These are phyloP conservation scores for Plectrocnemia conspersa DNA, from an alignment of 1,140 invertebrate species.

Conservation along the genomic window DNA sequence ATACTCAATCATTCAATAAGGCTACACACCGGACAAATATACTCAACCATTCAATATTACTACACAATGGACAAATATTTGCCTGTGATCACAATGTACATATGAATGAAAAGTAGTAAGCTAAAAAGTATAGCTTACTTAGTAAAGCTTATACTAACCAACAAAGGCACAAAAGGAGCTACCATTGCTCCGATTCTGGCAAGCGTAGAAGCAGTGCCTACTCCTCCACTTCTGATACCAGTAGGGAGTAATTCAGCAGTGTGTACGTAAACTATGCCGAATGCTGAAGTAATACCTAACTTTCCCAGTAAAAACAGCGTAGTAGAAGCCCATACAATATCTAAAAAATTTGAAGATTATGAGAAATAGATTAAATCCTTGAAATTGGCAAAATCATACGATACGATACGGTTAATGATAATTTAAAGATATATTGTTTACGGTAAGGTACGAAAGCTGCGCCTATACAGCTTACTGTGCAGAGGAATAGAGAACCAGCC, in stretches of 20 bases:
- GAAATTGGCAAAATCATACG: too few relatives aligned
- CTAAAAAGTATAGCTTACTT: not conserved
- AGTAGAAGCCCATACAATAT: constrained; percentile 48
- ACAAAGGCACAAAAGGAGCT: constrained; percentile 57
- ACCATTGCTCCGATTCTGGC: constrained; percentile 58
- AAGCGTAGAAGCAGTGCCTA: constrained; percentile 57
- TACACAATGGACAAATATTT: constrained; percentile 2
- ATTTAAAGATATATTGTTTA: constrained; percentile 20
- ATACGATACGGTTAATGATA: too few relatives aligned
- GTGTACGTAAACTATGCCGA: constrained; percentile 58
- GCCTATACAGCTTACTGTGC: constrained; percentile 52
- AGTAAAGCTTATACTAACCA: constrained; percentile 44
- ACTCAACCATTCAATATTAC: too few relatives aligned
- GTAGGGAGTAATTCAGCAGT: constrained; percentile 63
- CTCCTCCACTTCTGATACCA: constrained; percentile 52
- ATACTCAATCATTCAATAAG: too few relatives aligned
- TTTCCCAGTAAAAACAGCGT: constrained; percentile 61
- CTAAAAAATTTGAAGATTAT: too few relatives aligned
- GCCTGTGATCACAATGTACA: not conserved
- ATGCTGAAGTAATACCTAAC: constrained; percentile 57
- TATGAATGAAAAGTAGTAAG: constrained; percentile 4
- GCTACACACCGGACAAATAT: too few relatives aligned
- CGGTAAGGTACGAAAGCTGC: constrained; percentile 43
- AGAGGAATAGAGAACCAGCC: constrained; percentile 52
- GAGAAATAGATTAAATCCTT: too few relatives aligned